Base-by-base conservation (phyloP, 2,113 vertebrate genomes). In the Leiothrix lutea region DNA sequence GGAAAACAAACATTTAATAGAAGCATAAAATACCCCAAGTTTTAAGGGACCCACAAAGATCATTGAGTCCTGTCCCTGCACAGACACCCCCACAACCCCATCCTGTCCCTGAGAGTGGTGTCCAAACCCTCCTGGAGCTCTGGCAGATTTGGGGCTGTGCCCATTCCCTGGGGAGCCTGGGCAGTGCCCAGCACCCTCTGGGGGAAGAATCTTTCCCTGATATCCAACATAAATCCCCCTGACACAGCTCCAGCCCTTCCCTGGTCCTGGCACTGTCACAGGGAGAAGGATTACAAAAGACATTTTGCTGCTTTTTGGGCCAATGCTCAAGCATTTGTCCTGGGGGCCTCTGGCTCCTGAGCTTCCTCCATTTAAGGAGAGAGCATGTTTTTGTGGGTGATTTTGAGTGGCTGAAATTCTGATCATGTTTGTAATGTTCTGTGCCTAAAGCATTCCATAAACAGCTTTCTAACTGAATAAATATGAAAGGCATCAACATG, bases 71-170 rank as follows among this genome's bases (percentile, higher is more conserved):
- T 53, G 47, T 0, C 8, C 14, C n/a, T 40, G 45, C 53, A 8
- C n/a, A 67, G 38, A 22, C 24, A 6, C 4, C 19, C 38, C 86
- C 60, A 10, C 8, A 67, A 53, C 10, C 53, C 28, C 38, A 66
- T 13, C 28, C 23, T 47, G 69, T 60, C 19, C 61, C 24, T 67
- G 28, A 2, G 0, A 42, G 5, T 0, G 0, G 0, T 60, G 16
- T 31, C 21, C 61, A 45, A 74, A 31, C 0, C 0, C 47, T 47
- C 21, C 47, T 40, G n/a, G 53, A 75, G 61, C 61, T 61, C n/a
- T 53, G 61, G 12, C 38, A 60, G 36, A 2, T 11, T 58, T 0
- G 0, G 33, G 33, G 25, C 66, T 0, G 17, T 44, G 58, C 8
- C n/a, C 60, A 40, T 21, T n/a, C 69, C 28, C 61, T 47, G 86